Evolutionary conservation across 2,113 vertebrate species (phyloP), one percentile per base, ranked within the genome.

Genomic region (Paraplagusia blochii): DNA sequence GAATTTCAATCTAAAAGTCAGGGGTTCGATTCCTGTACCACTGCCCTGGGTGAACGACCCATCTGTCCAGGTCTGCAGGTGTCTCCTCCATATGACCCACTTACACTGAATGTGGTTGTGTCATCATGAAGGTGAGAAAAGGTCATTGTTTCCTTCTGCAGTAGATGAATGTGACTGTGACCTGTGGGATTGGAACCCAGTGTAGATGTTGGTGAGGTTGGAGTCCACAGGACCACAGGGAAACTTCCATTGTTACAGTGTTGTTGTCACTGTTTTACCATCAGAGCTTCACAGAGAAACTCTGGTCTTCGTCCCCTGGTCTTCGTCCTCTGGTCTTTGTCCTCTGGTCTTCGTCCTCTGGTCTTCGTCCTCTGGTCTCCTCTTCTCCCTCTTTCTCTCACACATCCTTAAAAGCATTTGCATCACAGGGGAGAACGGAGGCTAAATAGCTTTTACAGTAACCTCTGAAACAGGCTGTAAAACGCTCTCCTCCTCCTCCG

Each of bases 331-430:
- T n/a, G n/a, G n/a, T n/a, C n/a, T n/a, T n/a, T n/a, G n/a, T n/a
- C n/a, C n/a, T n/a, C n/a, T n/a, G n/a, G n/a, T 38, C n/a, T n/a
- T n/a, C n/a, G n/a, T n/a, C 38, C 22, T 22, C 22, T 43, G 50
- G 22, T 39, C 51, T 18, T 33, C 33, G 35, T 16, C 39, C 49
- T 5, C 7, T 29, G 34, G 33, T 38, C 2, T 29, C 22, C 22
- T 39, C 34, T 58, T 47, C 16, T 50, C 19, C 54, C 18, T 16
- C 58, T 40, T 49, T n/a, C 9, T 58, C 46, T 42, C 29, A 52
- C 57, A 49, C 71, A 56, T 35, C 55, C 66, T 63, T 76, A 78
- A 84, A 77, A 77, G 72, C 73, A 56, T 84, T 66, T 76, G 51
- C 50, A 66, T 53, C 77, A 79, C 76, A 51, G 39, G 81, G 71